A percentile compares a stretch with the other conserved stretches of the same genome.
phyloP scores from a whole-genome alignment of 2,888 invertebrate species.

The Lochmaea capreae region DNA sequence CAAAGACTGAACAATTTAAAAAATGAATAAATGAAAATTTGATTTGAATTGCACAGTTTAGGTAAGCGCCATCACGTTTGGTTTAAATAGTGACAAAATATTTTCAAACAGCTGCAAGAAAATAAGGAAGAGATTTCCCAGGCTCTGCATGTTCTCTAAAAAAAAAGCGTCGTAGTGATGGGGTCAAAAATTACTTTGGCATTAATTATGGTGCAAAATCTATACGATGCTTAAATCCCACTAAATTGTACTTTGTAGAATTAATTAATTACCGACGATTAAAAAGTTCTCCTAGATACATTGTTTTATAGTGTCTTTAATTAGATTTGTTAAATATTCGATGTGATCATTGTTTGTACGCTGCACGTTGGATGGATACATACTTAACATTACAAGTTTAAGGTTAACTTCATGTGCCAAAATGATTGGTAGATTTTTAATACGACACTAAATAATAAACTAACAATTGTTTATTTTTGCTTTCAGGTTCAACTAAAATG shows the following conservation, averaged over 20 bases:
- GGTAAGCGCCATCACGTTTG: too few relatives aligned
- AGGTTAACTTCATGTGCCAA: conserved; percentile 28
- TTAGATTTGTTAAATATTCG: neutral
- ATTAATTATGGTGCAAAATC: neutral
- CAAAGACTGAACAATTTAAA: too few relatives aligned
- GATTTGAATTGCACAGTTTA: too few relatives aligned
- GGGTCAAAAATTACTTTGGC: too few relatives aligned
- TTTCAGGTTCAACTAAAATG: conserved; percentile 67
- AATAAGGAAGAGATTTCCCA: too few relatives aligned
- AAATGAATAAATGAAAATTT: too few relatives aligned
- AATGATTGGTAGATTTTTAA: conserved; percentile 7
- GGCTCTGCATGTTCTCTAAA: too few relatives aligned
- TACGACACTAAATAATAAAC: neutral
- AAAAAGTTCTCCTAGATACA: too few relatives aligned
- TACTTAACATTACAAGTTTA: conserved; percentile 27
- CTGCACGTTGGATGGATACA: conserved; percentile 1
- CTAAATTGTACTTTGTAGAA: neutral
- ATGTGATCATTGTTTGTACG: neutral
- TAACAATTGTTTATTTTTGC: conserved; percentile 11
- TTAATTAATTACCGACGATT: neutral
- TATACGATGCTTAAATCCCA: neutral
- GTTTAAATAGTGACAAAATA: too few relatives aligned
- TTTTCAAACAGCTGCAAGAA: too few relatives aligned
- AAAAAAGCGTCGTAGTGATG: too few relatives aligned
- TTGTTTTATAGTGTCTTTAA: neutral